Evolutionary conservation across 2,113 vertebrate species (phyloP).

Genomic region (Ursus arctos): DNA sequence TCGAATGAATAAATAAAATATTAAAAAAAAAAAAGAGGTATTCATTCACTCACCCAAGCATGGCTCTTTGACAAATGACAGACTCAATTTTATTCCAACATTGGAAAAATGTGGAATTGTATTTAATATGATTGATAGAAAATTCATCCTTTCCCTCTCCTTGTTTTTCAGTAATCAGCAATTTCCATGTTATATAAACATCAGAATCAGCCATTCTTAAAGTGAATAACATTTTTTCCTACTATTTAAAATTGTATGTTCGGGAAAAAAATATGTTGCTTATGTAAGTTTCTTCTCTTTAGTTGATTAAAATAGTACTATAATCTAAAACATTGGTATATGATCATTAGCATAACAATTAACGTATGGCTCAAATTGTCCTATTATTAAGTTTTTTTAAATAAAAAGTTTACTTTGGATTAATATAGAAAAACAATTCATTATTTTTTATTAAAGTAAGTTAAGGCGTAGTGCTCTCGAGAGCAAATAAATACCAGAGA

Average conservation of each 20-base stretch:
- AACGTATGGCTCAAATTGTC: neutral
- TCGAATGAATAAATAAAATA: no score
- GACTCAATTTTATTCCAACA: neutral
- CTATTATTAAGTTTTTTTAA: neutral
- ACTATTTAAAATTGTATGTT: neutral
- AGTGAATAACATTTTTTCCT: neutral
- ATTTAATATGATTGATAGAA: neutral
- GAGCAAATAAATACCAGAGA: neutral
- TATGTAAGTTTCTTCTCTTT: neutral
- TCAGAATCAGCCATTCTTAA: neutral
- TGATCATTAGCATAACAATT: neutral
- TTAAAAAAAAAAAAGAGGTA: neutral
- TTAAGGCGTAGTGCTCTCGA: neutral
- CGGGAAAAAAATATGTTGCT: neutral
- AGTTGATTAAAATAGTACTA: neutral
- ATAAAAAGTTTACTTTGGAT: neutral
- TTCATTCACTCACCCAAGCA: neutral
- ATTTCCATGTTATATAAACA: neutral
- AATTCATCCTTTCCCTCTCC: neutral
- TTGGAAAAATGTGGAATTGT: neutral
- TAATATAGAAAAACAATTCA: neutral
- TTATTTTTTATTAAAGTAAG: neutral
- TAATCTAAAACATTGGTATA: conserved; percentile 1
- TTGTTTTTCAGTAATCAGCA: neutral
- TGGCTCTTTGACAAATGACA: neutral